Base-by-base conservation (phyloP, 2,113 vertebrate species). In the Merops nubicus region DNA sequence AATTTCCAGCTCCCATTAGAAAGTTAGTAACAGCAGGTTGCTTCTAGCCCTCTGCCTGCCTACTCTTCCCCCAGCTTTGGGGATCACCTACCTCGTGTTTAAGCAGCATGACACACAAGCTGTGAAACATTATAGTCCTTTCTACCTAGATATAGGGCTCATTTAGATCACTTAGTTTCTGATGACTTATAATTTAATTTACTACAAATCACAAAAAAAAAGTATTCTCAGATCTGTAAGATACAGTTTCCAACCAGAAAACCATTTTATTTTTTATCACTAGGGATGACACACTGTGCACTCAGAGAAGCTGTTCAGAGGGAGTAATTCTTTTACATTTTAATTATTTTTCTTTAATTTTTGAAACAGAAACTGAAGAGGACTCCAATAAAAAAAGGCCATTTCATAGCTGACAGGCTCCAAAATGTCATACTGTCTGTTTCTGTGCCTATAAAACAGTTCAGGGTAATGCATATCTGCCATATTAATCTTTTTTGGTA, bases 321-420 rank as follows among this genome's bases (percentile, higher is more conserved):
- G 33, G 31, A 85, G 43, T 8, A 85, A 31, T 29, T 43, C 3
- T 81, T 85, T 47, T 9, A 80, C 54, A 51, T 42, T 87, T 67
- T 64, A 89, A 75, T 93, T 89, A 40, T 67, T 60, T 84, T 87
- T 84, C 26, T 78, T 4, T 72, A 50, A 25, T 60, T 91, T 91
- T 94, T 89, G 65, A 78, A 93, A 47, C 2, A 21, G 51, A 63
- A 80, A 47, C 12, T 74, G 28, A 53, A 42, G 29, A 87, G 13
- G 16, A 72, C 63, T 64, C 16, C 78, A 69, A 73, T 89, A 38
- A 69, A 94, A 94, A 72, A 87, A 92, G 31, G 7, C 8, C 26
- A 67, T 84, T 96, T 95, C 64, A 84, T 86, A 51, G 65, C 78
- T 83, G 82, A 92, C 83, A 88, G 36, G 19, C 13, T 95, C 14